Conservation (phyloP, 2,797 vertebrate genomes). For the Micropoecilia bifurca region DNA sequence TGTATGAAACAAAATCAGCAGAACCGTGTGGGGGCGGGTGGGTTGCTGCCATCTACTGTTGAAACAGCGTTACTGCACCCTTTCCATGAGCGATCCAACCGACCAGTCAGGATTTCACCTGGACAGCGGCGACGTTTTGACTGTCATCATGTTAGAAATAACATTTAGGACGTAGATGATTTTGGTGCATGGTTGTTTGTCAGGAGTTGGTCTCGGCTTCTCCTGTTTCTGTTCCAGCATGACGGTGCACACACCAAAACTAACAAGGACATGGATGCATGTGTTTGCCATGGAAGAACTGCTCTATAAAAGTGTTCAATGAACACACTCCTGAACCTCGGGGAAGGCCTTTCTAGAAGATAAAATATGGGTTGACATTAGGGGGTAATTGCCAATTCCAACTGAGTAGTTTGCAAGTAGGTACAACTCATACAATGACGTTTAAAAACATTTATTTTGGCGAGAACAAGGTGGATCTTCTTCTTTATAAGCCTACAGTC, state of each 20-base stretch:
- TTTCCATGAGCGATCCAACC: not conserved
- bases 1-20: not conserved
- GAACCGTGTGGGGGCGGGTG: slow-evolving; percentile 1
- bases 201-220: not conserved
- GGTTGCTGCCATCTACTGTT: slow-evolving; percentile 69
- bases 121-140: not conserved
- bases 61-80: slow-evolving; percentile 37
- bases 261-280: not conserved
- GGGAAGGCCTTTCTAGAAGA: not conserved
- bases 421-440: no score
- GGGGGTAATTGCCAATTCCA: no score
- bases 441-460: no score
- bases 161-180: not conserved
- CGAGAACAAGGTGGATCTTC: no score
- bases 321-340: not conserved
- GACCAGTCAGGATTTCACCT: not conserved
- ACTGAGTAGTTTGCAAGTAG: no score
- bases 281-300: not conserved
- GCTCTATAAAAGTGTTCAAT: not conserved
- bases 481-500: no score
- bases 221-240: not conserved
- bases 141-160: not conserved
- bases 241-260: not conserved
- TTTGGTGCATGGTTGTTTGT: not conserved
- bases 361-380: not conserved